phyloP scores from a whole-genome alignment of 2,888 invertebrate genomes.

The Melanargia galathea region DNA sequence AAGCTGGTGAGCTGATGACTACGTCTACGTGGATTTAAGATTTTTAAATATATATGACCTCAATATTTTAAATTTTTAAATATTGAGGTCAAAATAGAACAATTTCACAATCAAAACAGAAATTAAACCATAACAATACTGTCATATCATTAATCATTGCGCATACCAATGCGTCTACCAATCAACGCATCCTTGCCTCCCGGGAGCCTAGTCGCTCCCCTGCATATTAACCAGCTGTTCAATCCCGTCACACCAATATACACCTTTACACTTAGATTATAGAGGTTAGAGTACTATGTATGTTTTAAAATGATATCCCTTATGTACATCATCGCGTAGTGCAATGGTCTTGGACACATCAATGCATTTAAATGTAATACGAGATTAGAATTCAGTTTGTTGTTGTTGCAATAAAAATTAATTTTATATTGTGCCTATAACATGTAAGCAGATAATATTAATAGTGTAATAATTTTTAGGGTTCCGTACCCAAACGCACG shows the following conservation, averaged over 20 bases:
- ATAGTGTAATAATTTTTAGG: too few species aligned
- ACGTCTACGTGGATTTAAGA: too few species aligned
- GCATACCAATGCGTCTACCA: slow-evolving; percentile 31
- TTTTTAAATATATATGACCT: too few species aligned
- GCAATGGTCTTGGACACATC: slow-evolving; percentile 37
- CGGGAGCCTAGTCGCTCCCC: slow-evolving; percentile 28
- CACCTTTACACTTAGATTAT: neutral
- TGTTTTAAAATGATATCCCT: neutral
- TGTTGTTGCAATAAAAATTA: slow-evolving; percentile 21
- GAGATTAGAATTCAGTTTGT: slow-evolving; percentile 32
- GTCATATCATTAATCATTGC: slow-evolving; percentile 28
- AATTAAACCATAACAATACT: slow-evolving; percentile 22
- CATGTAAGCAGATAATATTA: too few species aligned
- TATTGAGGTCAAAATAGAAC: too few species aligned
- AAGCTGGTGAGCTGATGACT: too few species aligned
- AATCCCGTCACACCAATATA: slow-evolving; percentile 15
- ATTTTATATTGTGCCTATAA: neutral
- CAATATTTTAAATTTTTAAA: too few species aligned
- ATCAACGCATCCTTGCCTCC: slow-evolving; percentile 38
- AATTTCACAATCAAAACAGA: neutral
- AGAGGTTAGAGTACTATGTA: slow-evolving; percentile 7
- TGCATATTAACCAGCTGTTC: slow-evolving; percentile 31
- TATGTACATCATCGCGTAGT: slow-evolving; percentile 21
- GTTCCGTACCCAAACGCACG: too few species aligned
- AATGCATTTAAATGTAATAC: slow-evolving; percentile 35